Evolutionary conservation across 2,113 vertebrate species (phyloP).

Genomic region (Hyla sarda): DNA sequence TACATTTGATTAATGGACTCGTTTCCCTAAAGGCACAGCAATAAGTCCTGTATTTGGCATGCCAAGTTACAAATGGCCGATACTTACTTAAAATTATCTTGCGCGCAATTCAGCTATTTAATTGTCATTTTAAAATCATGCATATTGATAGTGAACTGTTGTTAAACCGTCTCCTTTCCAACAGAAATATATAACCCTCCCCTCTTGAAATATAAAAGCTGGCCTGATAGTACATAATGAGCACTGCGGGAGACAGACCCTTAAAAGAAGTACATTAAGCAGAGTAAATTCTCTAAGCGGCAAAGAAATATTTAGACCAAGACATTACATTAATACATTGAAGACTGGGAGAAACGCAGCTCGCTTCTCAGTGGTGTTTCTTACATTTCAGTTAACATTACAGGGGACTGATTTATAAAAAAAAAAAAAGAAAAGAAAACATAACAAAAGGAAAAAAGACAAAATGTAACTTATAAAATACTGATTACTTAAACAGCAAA

Average conservation of each 20-base stretch:
- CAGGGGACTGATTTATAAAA: slow-evolving; percentile 20
- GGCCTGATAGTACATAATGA: slow-evolving; percentile 68
- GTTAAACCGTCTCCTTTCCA: slow-evolving; percentile 63
- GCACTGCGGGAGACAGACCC: slow-evolving; percentile 64
- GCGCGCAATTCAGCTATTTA: slow-evolving; percentile 64
- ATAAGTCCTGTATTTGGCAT: slow-evolving; percentile 58
- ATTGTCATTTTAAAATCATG: slow-evolving; percentile 65
- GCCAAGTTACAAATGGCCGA: slow-evolving; percentile 62
- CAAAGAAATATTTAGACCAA: slow-evolving; percentile 60
- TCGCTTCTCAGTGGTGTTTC: slow-evolving; percentile 42
- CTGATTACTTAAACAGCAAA: not conserved
- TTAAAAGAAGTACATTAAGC: slow-evolving; percentile 61
- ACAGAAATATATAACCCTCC: slow-evolving; percentile 72
- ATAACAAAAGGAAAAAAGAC: not conserved
- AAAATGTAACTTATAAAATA: slow-evolving; percentile 8
- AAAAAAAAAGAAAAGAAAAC: not conserved
- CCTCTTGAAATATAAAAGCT: slow-evolving; percentile 66
- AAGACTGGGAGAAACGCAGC: slow-evolving; percentile 36
- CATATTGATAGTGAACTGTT: slow-evolving; percentile 63
- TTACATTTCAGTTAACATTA: slow-evolving; percentile 47
- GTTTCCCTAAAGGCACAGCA: slow-evolving; percentile 59
- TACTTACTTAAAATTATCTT: slow-evolving; percentile 62
- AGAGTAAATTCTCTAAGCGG: slow-evolving; percentile 59
- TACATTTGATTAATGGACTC: slow-evolving; percentile 60
- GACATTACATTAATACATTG: slow-evolving; percentile 58